A percentile compares a stretch with the other conserved stretches of the same genome.
These are phyloP conservation scores for Seira sanloemensis DNA, from an alignment of 2,888 invertebrate genomes.

Conservation along the genomic window DNA sequence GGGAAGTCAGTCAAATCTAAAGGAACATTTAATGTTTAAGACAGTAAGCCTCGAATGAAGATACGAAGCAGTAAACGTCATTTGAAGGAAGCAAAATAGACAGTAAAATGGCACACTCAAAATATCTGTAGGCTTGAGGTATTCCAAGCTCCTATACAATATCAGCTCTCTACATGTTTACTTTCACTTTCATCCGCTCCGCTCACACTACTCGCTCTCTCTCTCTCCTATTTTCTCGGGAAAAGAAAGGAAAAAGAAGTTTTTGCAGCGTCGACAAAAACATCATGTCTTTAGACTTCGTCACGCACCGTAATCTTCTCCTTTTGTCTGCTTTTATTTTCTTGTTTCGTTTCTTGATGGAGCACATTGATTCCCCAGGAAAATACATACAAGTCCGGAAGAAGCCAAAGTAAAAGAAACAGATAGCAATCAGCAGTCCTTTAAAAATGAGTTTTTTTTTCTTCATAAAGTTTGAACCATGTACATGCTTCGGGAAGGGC, in stretches of 20 bases:
- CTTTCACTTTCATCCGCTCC: not conserved
- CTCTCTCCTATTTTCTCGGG: not conserved
- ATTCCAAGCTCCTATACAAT: too few species aligned
- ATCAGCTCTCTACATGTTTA: not conserved
- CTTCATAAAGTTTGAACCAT: not conserved
- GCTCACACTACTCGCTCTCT: not conserved
- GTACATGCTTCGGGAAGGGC: not conserved
- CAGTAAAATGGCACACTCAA: constrained; percentile 46
- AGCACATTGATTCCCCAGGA: constrained; percentile 43
- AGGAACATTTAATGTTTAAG: too few species aligned
- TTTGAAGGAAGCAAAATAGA: constrained; percentile 20
- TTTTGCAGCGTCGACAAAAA: constrained; percentile 64
- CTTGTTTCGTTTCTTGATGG: constrained; percentile 45
- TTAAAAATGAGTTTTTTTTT: not conserved
- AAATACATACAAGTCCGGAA: constrained; percentile 34
- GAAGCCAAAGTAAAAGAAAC: not conserved
- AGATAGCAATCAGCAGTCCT: constrained; percentile 1
- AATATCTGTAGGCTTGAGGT: constrained; percentile 20
- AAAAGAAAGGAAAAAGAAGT: constrained; percentile 34
- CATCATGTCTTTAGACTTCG: constrained; percentile 63
- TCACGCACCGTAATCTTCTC: constrained; percentile 62
- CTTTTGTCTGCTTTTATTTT: constrained; percentile 54
- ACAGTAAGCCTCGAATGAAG: constrained; percentile 5
- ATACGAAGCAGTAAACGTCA: constrained; percentile 24
- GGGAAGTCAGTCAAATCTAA: constrained; percentile 36